Base-by-base conservation (phyloP, 2,113 vertebrate genomes). In the Haplochromis vanheusdeni region DNA sequence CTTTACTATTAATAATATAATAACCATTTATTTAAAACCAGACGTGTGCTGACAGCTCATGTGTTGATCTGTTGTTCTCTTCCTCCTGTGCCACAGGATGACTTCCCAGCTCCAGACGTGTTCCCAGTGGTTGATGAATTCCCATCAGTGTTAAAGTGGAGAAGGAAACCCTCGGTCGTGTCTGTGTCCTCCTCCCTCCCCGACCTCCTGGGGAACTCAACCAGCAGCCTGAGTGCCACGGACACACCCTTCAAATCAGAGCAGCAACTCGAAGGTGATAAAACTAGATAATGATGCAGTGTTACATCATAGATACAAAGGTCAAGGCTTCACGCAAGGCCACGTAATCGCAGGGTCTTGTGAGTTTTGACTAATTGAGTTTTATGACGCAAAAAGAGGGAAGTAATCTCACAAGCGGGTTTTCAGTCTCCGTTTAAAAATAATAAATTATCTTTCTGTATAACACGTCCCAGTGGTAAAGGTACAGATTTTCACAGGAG, bases 81-180 rank as follows among this genome's bases (percentile, higher is more conserved):
- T 33, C 56, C 47, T 80, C 80, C 83, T 58, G 28, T 11, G 31
- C 40, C 55, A 21, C 86, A 97, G 96, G 95, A 96, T 33, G 95
- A 96, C 85, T 96, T 95, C 49, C 93, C 95, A 0, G 91, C 94
- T 89, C 8, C 33, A 89, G 97, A 98, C 49, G 97, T 97, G 87
- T 98, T 97, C 4, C 95, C 95, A 0, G 96, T 96, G 51, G 97
- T 97, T 0, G 97, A 97, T 51, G 97, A 96, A 81, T 97, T 95
- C 80, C 95, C 95, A 5, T 95, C 96, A 14, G 95, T 96, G 90
- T 90, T 98, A 91, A 99, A 99, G 89, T 99, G 98, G 98, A 94
- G 96, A 73, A 96, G 97, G 91, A 98, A 98, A 94, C 96, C 97
- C 10, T 97, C 97, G 0, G 96, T 96, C 0, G 86, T 94, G 9